Base-by-base conservation (phyloP, 2,797 vertebrate species). In the Intellagama lesueurii region DNA sequence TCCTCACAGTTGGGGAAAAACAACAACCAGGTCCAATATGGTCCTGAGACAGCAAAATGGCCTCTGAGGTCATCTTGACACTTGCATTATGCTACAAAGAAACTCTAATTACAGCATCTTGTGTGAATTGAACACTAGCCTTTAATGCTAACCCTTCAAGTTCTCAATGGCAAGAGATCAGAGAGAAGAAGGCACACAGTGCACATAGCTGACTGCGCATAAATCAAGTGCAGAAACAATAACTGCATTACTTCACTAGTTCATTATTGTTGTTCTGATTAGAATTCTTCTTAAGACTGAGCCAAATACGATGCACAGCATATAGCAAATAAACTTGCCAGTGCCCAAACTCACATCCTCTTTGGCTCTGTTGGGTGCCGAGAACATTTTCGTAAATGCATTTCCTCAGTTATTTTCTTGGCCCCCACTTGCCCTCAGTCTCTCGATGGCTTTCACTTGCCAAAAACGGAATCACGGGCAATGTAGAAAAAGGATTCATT, bases 51-150 rank as follows among this genome's bases (percentile, higher is more conserved):
- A 84, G 91, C 87, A 72, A 60, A 94, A 95, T 89, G 89, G 79
- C 77, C 90, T 92, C 83, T 90, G 83, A 91, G 93, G 91, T 96
- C 93, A 92, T 93, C 91, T 88, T 91, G 92, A 90, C 5, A 0
- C 87, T 90, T 91, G 79, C 60, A 52, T 87, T 87, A 69, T 91
- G 66, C 64, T 92, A 83, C 79, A 89, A 92, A 93, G 72, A 91
- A 93, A 94, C 84, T 90, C 91, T 96, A 91, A 95, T 96, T 94
- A 86, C 85, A 94, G 93, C 91, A 93, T 89, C 89, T 95, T 89
- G 32, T 92, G 87, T 83, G 44, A 69, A n/a, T 49, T 69, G 70
- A 56, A 82, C 75, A 68, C 22, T 35, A 95, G 89, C 88, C 86
- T 92, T 88, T 85, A 76, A 90, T 6, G 12, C 87, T 69, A 80